Evolutionary conservation across 2,888 invertebrate species (phyloP).

Genomic region (Polyploca ridens): DNA sequence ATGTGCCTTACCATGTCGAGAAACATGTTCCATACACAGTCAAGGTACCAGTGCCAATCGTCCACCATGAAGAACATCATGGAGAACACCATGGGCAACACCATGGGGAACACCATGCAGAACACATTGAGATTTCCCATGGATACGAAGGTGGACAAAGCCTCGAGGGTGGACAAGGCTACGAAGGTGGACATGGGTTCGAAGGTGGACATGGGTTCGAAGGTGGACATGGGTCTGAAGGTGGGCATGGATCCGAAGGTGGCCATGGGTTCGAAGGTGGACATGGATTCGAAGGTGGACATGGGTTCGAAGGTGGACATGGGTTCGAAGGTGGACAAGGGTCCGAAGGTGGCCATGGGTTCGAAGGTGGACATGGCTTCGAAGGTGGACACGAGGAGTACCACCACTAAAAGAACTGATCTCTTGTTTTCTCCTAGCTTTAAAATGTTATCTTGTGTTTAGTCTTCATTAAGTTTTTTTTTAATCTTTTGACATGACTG

Average conservation of each 20-base stretch:
- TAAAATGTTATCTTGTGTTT: conserved; percentile 79
- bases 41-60: conserved; percentile 88
- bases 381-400: conserved; percentile 62
- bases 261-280: conserved; percentile 25
- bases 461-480: conserved; percentile 64
- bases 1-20: conserved; percentile 87
- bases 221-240: conserved; percentile 47
- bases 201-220: conserved; percentile 49
- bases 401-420: conserved; percentile 81
- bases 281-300: conserved; percentile 40
- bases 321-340: conserved; percentile 38
- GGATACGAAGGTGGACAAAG: conserved; percentile 34
- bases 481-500: conserved; percentile 41
- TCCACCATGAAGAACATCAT: conserved; percentile 74
- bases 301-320: conserved; percentile 43
- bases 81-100: conserved; percentile 44
- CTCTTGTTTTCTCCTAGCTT: conserved; percentile 75
- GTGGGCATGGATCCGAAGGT: conserved; percentile 35
- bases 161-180: conserved; percentile 49
- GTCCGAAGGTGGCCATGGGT: conserved; percentile 49
- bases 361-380: conserved; percentile 36
- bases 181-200: conserved; percentile 39
- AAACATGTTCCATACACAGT: conserved; percentile 88
- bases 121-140: conserved; percentile 44
- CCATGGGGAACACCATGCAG: conserved; percentile 26